These are phyloP conservation scores for Polypedilum vanderplanki DNA, from an alignment of 1,140 invertebrate species.

Conservation along the genomic window DNA sequence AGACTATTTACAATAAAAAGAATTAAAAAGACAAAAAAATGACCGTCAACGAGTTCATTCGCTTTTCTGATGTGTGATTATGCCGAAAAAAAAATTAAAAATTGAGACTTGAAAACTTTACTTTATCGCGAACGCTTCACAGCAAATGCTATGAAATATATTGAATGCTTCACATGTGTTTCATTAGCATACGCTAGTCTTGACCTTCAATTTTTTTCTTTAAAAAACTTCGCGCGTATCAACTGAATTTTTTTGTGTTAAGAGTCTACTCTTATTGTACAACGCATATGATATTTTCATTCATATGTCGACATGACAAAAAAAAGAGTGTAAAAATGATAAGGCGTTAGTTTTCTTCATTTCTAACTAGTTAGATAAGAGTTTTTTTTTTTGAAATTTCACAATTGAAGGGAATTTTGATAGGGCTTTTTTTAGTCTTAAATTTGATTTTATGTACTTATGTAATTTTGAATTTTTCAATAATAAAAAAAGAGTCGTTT, in stretches of 20 bases:
- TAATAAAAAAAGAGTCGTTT: too few species aligned
- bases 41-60: conserved; percentile 16
- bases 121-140: conserved; percentile 4
- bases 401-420: too few species aligned
- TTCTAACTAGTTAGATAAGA: too few species aligned
- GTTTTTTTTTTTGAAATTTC: too few species aligned
- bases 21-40: neutral
- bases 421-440: too few species aligned
- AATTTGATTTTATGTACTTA: too few species aligned
- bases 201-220: conserved; percentile 19
- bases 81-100: neutral
- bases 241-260: neutral
- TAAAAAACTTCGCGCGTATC: neutral
- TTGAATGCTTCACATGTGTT: conserved; percentile 11
- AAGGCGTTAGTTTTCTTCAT: too few species aligned
- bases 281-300: neutral
- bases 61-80: neutral
- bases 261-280: neutral
- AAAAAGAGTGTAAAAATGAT: too few species aligned
- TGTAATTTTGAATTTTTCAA: too few species aligned
- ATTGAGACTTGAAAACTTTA: neutral
- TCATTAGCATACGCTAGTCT: conserved; percentile 12
- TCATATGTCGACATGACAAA: neutral
- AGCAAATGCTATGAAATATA: neutral
- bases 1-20: neutral